Evolutionary conservation across 2,888 invertebrate species (phyloP).

Genomic region (Tridacna crocea): DNA sequence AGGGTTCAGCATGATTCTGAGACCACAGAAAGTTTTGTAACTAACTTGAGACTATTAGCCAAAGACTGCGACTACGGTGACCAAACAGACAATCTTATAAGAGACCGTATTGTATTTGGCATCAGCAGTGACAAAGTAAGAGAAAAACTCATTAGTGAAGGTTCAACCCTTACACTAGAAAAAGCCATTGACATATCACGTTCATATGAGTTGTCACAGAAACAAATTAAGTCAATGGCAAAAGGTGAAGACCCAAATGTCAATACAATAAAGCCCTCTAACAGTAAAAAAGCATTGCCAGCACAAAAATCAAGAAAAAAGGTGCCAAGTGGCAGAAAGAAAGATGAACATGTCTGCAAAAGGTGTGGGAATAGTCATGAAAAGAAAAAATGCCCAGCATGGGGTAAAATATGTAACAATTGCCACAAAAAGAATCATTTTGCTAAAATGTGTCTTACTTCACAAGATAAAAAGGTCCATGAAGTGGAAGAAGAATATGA

Average conservation of each 20-base stretch:
- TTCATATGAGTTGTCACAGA: slow-evolving; percentile 39
- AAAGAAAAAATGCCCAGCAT: slow-evolving; percentile 24
- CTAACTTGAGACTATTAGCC: slow-evolving; percentile 42
- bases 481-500: too few species aligned
- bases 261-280: too few species aligned
- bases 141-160: slow-evolving; percentile 51
- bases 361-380: background rate
- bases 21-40: slow-evolving; percentile 42
- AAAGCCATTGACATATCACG: slow-evolving; percentile 36
- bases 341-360: background rate
- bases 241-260: too few species aligned
- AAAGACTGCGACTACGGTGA: slow-evolving; percentile 54
- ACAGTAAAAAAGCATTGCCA: background rate
- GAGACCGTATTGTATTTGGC: slow-evolving; percentile 55
- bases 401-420: too few species aligned
- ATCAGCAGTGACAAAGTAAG: slow-evolving; percentile 38
- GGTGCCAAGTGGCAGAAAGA: too few species aligned
- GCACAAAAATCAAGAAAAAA: background rate
- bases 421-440: too few species aligned
- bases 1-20: slow-evolving; percentile 43
- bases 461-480: too few species aligned
- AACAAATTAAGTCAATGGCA: too few species aligned
- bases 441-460: too few species aligned
- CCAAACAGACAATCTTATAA: slow-evolving; percentile 43
- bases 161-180: slow-evolving; percentile 48